Percentiles rank a stretch among this genome's conserved stretches.
These are phyloP conservation scores for Plestiodon gilberti DNA, from an alignment of 2,113 vertebrate genomes.

Conservation along the genomic window DNA sequence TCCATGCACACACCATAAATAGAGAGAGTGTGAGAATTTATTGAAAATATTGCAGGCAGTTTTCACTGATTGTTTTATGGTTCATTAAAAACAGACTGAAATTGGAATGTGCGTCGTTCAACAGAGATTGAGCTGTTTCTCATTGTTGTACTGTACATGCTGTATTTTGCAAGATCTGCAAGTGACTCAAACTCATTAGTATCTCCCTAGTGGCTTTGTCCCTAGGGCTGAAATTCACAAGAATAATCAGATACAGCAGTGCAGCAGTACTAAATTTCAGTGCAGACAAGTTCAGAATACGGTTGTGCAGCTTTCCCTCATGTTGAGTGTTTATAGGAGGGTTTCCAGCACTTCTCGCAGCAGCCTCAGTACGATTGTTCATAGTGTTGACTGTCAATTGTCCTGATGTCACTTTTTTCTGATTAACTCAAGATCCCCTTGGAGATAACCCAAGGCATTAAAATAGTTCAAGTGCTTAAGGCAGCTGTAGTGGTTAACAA, in stretches of 20 bases:
- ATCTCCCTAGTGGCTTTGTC: neutral
- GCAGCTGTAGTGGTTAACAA: constrained; percentile 34
- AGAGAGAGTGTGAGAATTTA: constrained; percentile 30
- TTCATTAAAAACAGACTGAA: constrained; percentile 23
- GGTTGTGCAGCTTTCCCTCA: neutral
- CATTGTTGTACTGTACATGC: neutral
- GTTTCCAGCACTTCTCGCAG: neutral
- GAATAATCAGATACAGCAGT: constrained; percentile 20
- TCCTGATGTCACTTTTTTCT: constrained; percentile 32
- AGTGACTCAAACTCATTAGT: constrained; percentile 15
- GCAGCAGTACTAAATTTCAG: constrained; percentile 16
- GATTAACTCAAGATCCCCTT: constrained; percentile 49
- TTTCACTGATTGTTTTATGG: constrained; percentile 38
- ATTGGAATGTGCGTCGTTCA: neutral
- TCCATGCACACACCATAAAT: neutral
- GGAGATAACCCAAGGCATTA: constrained; percentile 53
- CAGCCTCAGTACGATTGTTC: neutral
- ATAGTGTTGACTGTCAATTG: constrained; percentile 7
- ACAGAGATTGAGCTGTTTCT: neutral
- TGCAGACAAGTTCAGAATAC: neutral
- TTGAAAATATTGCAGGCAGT: constrained; percentile 21
- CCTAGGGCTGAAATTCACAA: neutral
- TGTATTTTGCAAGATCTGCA: neutral
- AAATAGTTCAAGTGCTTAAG: constrained; percentile 56
- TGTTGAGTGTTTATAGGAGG: neutral